These are phyloP conservation scores for Zaprionus nigranus DNA, from an alignment of 1,140 invertebrate species.

Conservation along the genomic window DNA sequence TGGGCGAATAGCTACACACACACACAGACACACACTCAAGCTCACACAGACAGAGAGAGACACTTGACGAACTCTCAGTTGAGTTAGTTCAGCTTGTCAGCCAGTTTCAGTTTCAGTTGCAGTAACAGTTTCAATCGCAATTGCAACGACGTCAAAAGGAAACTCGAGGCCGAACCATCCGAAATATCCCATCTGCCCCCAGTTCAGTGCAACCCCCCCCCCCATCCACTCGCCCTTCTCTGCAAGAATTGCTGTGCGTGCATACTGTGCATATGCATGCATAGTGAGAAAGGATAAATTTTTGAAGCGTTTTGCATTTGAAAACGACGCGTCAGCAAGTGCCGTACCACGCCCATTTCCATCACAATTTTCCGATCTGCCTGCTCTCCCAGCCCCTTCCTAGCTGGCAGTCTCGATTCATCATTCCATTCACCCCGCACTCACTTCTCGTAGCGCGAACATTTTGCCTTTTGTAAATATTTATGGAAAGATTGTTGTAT, in stretches of 20 bases:
- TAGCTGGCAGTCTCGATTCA: slow-evolving; percentile 18
- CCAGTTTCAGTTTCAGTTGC: slow-evolving; percentile 40
- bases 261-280: slow-evolving; percentile 24
- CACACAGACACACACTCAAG: background rate
- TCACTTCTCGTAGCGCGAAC: slow-evolving; percentile 2
- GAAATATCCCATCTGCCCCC: background rate
- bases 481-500: slow-evolving; percentile 78
- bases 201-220: too few relatives aligned
- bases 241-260: background rate
- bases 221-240: too few relatives aligned
- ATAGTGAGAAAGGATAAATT: slow-evolving; percentile 23
- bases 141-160: slow-evolving; percentile 1
- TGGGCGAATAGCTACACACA: slow-evolving; percentile 12
- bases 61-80: background rate
- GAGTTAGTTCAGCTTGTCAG: slow-evolving; percentile 39
- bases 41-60: background rate
- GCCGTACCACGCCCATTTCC: slow-evolving; percentile 15
- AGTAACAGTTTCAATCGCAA: slow-evolving; percentile 14
- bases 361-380: background rate
- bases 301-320: slow-evolving; percentile 48
- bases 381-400: too few relatives aligned
- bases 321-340: slow-evolving; percentile 40
- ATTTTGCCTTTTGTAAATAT: slow-evolving; percentile 73
- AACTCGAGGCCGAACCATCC: background rate
- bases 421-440: slow-evolving; percentile 14